These are phyloP conservation scores for Laspeyria flexula DNA, from an alignment of 2,888 invertebrate genomes.

Conservation along the genomic window DNA sequence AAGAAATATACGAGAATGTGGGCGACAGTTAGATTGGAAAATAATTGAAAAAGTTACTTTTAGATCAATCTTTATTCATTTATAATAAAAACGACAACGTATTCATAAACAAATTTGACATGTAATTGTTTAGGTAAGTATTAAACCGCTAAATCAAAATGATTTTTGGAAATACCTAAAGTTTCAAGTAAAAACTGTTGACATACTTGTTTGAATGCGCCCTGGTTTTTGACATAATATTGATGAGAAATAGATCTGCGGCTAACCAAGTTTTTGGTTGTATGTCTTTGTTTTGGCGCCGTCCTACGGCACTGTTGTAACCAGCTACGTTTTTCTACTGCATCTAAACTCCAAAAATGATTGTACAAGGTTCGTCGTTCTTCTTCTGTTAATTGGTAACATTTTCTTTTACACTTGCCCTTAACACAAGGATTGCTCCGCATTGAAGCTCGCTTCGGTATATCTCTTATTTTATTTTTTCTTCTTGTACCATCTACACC, in stretches of 20 bases:
- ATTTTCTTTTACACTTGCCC: neutral
- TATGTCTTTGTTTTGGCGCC: conserved; percentile 1
- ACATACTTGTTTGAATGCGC: neutral
- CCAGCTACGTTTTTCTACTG: neutral
- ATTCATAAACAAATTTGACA: no score
- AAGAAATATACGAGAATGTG: no score
- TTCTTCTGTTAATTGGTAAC: conserved; percentile 1
- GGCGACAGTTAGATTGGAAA: no score
- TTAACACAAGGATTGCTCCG: conserved; percentile 1
- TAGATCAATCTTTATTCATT: no score
- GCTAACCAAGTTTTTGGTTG: neutral
- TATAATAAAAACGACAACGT: no score
- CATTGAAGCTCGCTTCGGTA: neutral
- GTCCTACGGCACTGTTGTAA: neutral
- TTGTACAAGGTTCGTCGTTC: neutral
- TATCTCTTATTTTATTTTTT: neutral
- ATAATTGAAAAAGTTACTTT: no score
- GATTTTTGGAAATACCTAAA: neutral
- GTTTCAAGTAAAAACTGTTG: neutral
- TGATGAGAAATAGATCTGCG: neutral
- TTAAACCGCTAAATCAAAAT: no score
- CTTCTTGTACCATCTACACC: no score
- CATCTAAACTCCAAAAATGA: neutral
- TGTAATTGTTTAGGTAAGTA: no score
- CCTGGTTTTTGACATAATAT: neutral